Base-by-base conservation (phyloP, 2,888 invertebrate species). In the Protonemura montana region DNA sequence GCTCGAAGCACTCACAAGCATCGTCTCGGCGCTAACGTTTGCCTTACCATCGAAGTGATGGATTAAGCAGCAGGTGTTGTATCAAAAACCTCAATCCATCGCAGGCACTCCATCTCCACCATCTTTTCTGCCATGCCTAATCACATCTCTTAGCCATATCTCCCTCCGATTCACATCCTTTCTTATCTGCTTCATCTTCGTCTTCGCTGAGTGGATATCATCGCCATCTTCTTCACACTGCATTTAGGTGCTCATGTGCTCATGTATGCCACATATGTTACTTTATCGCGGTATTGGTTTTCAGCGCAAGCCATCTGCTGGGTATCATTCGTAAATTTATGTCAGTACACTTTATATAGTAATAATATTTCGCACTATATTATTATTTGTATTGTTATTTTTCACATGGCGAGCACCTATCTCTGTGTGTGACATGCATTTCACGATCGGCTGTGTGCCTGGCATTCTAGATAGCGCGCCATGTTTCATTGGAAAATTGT, bases 51-150 rank as follows among this genome's bases (percentile, higher is more conserved):
- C 59, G 16, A 59, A 10, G 7, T 59, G 59, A 59, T 59, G 59
- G 59, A 59, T 59, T 59, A 59, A 59, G 59, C 59, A 59, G 59
- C 59, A 59, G 59, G 59, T 59, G 59, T 59, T 59, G 59, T 59
- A 59, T 59, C 59, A 59, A 59, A 59, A 59, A 59, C 59, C 59
- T 59, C 59, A 21, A 59, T 59, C 59, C 59, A 59, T 59, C 59
- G 13, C 59, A 21, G 59, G 13, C 21, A 21, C 59, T 59, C 59
- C 59, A 59, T 59, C 59, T 16, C 59, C 16, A 21, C 59, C 59
- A 21, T 59, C 59, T 10, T 13, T 59, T 10, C 59, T 21, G 41
- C 13, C 13, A 59, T 21, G 59, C 13, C 59, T 59, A 59, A 59
- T 59, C 59, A 59, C 59, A 59, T 21, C 59, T 59, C 35, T 59